Base-by-base conservation (phyloP, 2,113 vertebrate species). In the Thamnophis sirtalis region DNA sequence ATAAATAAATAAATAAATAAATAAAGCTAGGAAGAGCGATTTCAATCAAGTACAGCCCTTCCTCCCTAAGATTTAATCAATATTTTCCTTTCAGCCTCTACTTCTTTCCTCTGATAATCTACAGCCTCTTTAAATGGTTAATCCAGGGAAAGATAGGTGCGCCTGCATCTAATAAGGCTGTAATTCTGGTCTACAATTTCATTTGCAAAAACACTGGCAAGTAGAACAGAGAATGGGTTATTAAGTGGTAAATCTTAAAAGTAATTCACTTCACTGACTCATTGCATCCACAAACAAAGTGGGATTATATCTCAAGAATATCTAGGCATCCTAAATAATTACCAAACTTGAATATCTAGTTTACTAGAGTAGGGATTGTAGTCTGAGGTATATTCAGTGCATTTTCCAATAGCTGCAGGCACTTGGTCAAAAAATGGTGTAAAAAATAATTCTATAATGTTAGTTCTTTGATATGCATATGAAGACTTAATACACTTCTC, bases 321-420 rank as follows among this genome's bases (percentile, higher is more conserved):
- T 73, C 87, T 51, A 26, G 26, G n/a, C 60, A 38, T 55, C 13
- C 51, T 50, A 80, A 68, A 68, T 21, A 22, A 49, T 48, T 58
- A 92, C 86, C 89, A 92, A 96, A 58, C 90, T 84, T 43, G n/a
- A 94, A 86, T 89, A 93, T 91, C 26, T 84, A 91, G 84, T 86
- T 68, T 93, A 73, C 48, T 87, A 91, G 91, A 1, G 10, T 15
- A n/a, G 38, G 86, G 33, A 49, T 55, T 43, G 1, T n/a, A 56
- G 38, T 56, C 54, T 33, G 15, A 60, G 13, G 48, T 53, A 51
- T 80, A 53, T 53, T 89, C 87, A 6, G 7, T 54, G 51, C 9
- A 87, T 87, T 63, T 68, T 91, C 63, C 11, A 73, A 53, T 51
- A 73, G 58, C 58, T 55, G 51, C 0, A 88, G 54, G 73, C n/a